Conservation (phyloP, 2,888 invertebrate genomes). For the Diarsia rubi region DNA sequence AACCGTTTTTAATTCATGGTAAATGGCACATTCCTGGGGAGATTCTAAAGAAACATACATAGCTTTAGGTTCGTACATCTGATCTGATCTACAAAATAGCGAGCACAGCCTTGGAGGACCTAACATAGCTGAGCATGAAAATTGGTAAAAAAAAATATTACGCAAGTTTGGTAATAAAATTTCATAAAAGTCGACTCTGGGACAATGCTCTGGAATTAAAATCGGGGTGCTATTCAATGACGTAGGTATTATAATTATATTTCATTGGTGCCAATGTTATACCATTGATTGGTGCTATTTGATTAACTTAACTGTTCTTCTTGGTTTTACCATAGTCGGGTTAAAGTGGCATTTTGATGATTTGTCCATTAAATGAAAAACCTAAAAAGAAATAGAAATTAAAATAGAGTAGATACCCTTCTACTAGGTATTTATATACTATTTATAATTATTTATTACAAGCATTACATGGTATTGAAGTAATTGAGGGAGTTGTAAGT, state of each 20-base stretch:
- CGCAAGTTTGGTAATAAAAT: neutral
- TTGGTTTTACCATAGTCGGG: neutral
- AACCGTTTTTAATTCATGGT: too few species aligned
- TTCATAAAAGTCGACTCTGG: neutral
- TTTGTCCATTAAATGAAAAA: conserved; percentile 14
- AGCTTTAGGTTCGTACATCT: neutral
- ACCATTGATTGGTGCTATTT: too few species aligned
- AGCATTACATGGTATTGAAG: neutral
- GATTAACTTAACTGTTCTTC: neutral
- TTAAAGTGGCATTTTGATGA: neutral
- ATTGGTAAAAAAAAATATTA: neutral
- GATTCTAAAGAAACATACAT: neutral
- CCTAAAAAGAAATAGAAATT: neutral
- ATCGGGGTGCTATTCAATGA: too few species aligned
- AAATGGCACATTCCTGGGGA: too few species aligned
- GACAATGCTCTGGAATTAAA: neutral
- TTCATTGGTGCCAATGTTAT: too few species aligned
- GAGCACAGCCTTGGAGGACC: neutral
- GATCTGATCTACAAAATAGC: neutral
- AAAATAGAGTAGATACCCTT: neutral
- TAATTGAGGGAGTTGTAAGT: neutral
- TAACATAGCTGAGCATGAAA: neutral
- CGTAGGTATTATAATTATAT: too few species aligned
- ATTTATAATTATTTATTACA: too few species aligned
- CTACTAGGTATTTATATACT: neutral